These are phyloP conservation scores for Drosophila busckii DNA, from an alignment of 1,140 invertebrate species.

Conservation along the genomic window DNA sequence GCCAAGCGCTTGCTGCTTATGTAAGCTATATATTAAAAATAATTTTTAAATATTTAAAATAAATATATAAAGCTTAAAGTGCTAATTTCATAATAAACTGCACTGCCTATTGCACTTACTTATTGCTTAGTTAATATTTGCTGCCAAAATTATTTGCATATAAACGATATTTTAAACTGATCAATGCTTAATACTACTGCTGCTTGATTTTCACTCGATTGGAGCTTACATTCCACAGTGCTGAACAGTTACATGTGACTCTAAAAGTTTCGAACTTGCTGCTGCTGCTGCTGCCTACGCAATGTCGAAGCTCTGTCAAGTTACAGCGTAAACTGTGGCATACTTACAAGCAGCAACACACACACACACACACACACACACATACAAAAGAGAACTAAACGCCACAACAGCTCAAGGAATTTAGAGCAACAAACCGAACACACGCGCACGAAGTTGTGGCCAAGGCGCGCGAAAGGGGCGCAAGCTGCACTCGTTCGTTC, in stretches of 20 bases:
- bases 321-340: constrained; percentile 28
- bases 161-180: not conserved
- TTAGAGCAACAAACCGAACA: constrained; percentile 43
- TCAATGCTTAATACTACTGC: not conserved
- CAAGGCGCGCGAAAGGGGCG: constrained; percentile 17
- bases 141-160: too few relatives aligned
- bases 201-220: not conserved
- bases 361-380: not conserved
- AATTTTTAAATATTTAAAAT: too few relatives aligned
- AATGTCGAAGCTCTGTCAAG: constrained; percentile 21
- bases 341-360: constrained; percentile 20
- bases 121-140: too few relatives aligned
- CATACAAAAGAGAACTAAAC: constrained; percentile 1
- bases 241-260: not conserved
- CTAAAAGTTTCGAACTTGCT: constrained; percentile 4
- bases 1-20: too few relatives aligned
- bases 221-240: constrained; percentile 33
- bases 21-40: too few relatives aligned
- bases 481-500: constrained; percentile 31
- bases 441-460: too few relatives aligned
- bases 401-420: constrained; percentile 26
- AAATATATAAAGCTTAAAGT: too few relatives aligned
- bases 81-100: too few relatives aligned
- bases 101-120: too few relatives aligned
- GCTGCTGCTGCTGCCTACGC: constrained; percentile 2